Conservation (phyloP, 2,113 vertebrate genomes). For the Aix galericulata region DNA sequence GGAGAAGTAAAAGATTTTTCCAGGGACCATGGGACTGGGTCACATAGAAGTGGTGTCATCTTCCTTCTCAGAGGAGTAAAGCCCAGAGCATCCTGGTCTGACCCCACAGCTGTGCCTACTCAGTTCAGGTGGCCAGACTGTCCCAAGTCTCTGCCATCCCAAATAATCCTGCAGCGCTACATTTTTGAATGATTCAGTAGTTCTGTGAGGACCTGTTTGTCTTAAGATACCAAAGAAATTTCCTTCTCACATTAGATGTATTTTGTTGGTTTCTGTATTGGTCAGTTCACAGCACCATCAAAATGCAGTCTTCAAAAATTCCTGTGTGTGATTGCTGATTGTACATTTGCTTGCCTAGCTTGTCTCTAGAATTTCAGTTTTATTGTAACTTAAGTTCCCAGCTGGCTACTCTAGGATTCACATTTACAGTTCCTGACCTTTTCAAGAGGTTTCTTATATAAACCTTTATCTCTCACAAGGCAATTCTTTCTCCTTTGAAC, state of each 20-base stretch:
- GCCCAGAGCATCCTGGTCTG: background rate
- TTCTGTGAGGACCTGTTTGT: background rate
- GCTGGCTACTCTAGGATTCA: background rate
- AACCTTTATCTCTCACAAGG: background rate
- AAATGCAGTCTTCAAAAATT: background rate
- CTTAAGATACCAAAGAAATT: background rate
- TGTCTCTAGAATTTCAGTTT: background rate
- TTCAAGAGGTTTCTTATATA: background rate
- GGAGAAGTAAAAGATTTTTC: background rate
- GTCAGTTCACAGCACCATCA: background rate
- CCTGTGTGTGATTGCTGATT: background rate
- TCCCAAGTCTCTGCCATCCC: accelerated
- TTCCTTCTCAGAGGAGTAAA: background rate
- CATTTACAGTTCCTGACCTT: background rate
- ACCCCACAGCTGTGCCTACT: background rate
- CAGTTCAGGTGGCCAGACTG: too few relatives aligned
- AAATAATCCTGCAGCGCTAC: accelerated
- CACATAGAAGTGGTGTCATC: background rate
- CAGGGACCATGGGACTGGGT: background rate
- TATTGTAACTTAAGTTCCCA: background rate
- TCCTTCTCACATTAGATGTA: background rate
- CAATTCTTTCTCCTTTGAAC: background rate
- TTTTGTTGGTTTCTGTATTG: background rate
- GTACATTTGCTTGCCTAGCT: background rate
- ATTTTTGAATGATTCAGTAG: background rate